Percentiles rank a stretch among this genome's conserved stretches.
phyloP scores from a whole-genome alignment of 1,140 invertebrate species.

The Tenebrio molitor region DNA sequence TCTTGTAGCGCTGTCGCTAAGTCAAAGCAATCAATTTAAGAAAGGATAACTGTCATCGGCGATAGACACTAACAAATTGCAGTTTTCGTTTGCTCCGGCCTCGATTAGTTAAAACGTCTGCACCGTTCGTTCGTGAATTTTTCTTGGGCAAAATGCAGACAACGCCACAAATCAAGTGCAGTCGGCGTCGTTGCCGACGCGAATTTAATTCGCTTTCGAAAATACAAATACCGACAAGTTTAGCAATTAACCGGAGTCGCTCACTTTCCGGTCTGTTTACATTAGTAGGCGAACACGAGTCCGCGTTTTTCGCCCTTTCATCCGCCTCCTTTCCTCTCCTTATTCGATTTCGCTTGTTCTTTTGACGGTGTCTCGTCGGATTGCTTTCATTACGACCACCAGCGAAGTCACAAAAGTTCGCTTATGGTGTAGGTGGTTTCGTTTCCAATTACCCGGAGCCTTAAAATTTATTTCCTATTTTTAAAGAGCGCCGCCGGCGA shows the following conservation, averaged over 20 bases:
- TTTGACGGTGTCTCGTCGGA: conserved; percentile 1
- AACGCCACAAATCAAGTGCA: too few species aligned
- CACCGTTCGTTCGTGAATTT: too few species aligned
- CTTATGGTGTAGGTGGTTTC: not conserved
- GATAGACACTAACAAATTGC: conserved; percentile 18
- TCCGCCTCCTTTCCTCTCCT: not conserved
- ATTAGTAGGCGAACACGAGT: not conserved
- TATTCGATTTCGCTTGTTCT: conserved; percentile 5
- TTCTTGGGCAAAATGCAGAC: too few species aligned
- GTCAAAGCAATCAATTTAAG: conserved; percentile 21
- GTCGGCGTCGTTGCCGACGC: too few species aligned
- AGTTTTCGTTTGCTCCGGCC: not conserved
- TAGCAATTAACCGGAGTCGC: too few species aligned
- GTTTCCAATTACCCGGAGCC: not conserved
- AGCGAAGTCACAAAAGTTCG: conserved; percentile 1
- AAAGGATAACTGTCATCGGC: not conserved
- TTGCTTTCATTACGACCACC: conserved; percentile 16
- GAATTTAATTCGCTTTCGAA: too few species aligned
- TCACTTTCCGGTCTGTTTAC: not conserved
- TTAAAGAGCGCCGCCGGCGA: too few species aligned
- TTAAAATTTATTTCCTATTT: too few species aligned
- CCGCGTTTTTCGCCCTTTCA: not conserved
- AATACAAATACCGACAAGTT: too few species aligned
- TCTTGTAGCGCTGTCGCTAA: not conserved
- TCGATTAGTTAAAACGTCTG: not conserved